These are phyloP conservation scores for Struthidea cinerea DNA, from an alignment of 2,113 vertebrate genomes.

Conservation along the genomic window DNA sequence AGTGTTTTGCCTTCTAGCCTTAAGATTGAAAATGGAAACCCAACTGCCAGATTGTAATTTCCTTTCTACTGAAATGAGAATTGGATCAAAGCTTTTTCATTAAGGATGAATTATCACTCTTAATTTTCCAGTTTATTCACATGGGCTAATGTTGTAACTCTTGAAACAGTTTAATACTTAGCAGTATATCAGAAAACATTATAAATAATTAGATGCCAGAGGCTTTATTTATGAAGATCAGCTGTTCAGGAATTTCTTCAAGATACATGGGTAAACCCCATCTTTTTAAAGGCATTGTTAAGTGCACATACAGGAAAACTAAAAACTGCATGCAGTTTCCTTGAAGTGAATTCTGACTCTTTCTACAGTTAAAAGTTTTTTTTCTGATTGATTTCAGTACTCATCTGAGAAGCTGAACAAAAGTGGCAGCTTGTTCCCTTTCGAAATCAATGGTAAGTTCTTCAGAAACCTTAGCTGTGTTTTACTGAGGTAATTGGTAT, in stretches of 20 bases:
- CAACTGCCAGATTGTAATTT: neutral
- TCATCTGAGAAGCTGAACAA: conserved; percentile 72
- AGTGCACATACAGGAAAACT: neutral
- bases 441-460: conserved; percentile 75
- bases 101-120: neutral
- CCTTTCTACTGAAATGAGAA: neutral
- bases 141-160: neutral
- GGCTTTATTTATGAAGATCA: neutral
- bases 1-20: neutral
- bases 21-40: neutral
- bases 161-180: neutral
- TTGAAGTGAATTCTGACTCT: neutral
- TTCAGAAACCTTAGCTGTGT: neutral
- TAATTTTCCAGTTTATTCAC: neutral
- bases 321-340: neutral
- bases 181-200: neutral
- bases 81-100: neutral
- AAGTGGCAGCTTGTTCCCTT: conserved; percentile 70
- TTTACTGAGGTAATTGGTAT: conserved; percentile 57
- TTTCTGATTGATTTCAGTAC: conserved; percentile 72
- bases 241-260: conserved; percentile 15
- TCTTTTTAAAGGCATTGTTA: neutral
- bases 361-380: conserved; percentile 25
- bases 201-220: neutral
- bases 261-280: neutral